Conservation (phyloP, 2,797 vertebrate genomes). For the Fistularia commersonii region DNA sequence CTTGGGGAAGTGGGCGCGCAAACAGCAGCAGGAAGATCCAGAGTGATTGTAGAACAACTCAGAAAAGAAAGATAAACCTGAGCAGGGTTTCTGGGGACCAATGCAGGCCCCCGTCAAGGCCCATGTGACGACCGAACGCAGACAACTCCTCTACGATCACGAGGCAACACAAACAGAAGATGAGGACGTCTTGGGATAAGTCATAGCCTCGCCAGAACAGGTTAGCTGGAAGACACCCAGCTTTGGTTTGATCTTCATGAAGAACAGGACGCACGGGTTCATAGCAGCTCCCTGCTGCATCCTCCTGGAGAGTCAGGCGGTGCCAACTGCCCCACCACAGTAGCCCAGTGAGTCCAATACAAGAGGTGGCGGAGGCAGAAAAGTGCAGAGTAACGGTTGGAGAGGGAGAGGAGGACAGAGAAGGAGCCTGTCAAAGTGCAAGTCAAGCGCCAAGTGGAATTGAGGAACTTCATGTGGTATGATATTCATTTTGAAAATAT, state of each 20-base stretch:
- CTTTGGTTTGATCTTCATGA: conserved; percentile 70
- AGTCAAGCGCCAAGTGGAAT: conserved; percentile 84
- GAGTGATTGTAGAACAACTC: conserved; percentile 70
- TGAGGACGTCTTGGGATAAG: conserved; percentile 78
- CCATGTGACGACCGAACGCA: conserved; percentile 70
- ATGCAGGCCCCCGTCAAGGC: conserved; percentile 25
- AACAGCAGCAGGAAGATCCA: conserved; percentile 79
- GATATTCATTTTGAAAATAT: no score
- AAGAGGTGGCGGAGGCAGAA: conserved; percentile 76
- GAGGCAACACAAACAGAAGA: conserved; percentile 81
- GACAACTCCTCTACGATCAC: conserved; percentile 78
- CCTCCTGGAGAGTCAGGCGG: conserved; percentile 75
- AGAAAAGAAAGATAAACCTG: conserved; percentile 79
- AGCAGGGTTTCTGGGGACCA: conserved; percentile 58
- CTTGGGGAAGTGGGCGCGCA: conserved; percentile 76
- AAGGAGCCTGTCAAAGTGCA: conserved; percentile 79
- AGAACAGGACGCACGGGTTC: conserved; percentile 64
- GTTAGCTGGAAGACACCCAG: conserved; percentile 71
- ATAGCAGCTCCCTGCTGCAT: conserved; percentile 79
- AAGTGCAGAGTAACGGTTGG: conserved; percentile 60
- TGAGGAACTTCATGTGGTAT: conserved; percentile 70
- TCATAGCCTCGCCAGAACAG: conserved; percentile 81
- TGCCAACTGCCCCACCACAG: conserved; percentile 68
- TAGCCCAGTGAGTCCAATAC: conserved; percentile 65
- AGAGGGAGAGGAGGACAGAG: conserved; percentile 76